Conservation (phyloP, 2,888 invertebrate genomes). For the Phyto melanocephala region DNA sequence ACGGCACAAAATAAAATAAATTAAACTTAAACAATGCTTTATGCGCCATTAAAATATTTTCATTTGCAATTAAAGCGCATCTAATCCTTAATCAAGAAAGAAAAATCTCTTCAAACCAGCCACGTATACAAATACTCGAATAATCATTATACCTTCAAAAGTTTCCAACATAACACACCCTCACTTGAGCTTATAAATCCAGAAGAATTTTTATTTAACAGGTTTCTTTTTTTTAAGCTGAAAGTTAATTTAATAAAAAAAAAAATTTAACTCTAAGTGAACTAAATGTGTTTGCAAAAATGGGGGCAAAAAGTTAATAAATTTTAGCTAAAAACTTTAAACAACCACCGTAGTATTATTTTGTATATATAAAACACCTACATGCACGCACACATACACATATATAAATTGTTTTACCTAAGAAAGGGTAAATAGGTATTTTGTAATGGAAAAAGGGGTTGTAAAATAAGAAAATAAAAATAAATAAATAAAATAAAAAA, state of each 20-base stretch:
- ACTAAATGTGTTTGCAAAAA: neutral
- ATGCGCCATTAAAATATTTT: too few species aligned
- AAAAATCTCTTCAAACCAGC: neutral
- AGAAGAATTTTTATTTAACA: slow-evolving; percentile 55
- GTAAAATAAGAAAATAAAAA: slow-evolving; percentile 21
- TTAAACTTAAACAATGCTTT: too few species aligned
- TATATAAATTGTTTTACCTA: neutral
- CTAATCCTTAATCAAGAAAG: too few species aligned
- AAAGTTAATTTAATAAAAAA: slow-evolving; percentile 37
- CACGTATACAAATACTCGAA: neutral
- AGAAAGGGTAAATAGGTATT: slow-evolving; percentile 3
- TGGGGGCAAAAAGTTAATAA: slow-evolving; percentile 45
- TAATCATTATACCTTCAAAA: slow-evolving; percentile 35
- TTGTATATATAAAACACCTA: neutral
- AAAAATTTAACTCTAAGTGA: slow-evolving; percentile 5
- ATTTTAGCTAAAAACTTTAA: slow-evolving; percentile 42
- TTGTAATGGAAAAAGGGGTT: slow-evolving; percentile 30
- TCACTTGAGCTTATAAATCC: slow-evolving; percentile 42
- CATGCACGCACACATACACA: neutral
- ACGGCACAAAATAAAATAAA: too few species aligned
- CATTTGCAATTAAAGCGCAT: too few species aligned
- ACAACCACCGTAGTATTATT: slow-evolving; percentile 56
- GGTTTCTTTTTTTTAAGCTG: neutral
- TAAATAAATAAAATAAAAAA: slow-evolving; percentile 9
- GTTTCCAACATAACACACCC: slow-evolving; percentile 22